phyloP scores from a whole-genome alignment of 2,113 vertebrate genomes.

The Anarhynchus alexandrinus region DNA sequence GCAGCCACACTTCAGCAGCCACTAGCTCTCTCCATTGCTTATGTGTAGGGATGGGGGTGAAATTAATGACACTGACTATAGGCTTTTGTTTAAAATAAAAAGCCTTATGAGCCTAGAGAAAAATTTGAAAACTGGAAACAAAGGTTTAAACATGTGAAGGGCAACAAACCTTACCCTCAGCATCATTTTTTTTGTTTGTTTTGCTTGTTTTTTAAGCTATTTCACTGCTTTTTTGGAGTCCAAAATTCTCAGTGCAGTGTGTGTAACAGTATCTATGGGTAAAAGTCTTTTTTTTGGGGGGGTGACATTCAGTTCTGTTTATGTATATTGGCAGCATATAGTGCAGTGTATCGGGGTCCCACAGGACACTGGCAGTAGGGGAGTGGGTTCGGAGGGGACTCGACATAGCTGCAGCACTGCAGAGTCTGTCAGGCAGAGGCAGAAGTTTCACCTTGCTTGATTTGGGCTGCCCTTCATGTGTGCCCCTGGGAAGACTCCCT shows the following conservation, averaged over 20 bases:
- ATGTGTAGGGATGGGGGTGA: background rate
- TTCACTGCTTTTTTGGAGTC: background rate
- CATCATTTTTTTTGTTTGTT: no score
- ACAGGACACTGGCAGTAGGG: background rate
- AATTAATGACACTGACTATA: background rate
- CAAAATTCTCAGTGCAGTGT: background rate
- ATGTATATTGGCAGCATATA: background rate
- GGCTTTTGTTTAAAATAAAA: background rate
- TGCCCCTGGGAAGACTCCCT: background rate
- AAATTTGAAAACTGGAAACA: background rate
- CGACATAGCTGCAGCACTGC: background rate
- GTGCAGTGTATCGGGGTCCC: background rate
- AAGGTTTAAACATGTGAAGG: background rate
- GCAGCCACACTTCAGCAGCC: fast-evolving
- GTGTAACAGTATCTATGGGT: background rate
- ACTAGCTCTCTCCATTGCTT: background rate
- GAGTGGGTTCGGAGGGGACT: background rate
- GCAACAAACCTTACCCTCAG: background rate
- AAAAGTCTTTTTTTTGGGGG: background rate
- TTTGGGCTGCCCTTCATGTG: background rate
- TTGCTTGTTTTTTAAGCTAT: background rate
- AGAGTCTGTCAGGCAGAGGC: background rate
- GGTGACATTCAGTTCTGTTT: background rate
- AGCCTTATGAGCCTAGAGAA: background rate
- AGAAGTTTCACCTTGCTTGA: background rate